A percentile compares a stretch with the other conserved stretches of the same genome.
These are phyloP conservation scores for Saccopteryx leptura DNA, from an alignment of 2,113 vertebrate species.

Conservation along the genomic window DNA sequence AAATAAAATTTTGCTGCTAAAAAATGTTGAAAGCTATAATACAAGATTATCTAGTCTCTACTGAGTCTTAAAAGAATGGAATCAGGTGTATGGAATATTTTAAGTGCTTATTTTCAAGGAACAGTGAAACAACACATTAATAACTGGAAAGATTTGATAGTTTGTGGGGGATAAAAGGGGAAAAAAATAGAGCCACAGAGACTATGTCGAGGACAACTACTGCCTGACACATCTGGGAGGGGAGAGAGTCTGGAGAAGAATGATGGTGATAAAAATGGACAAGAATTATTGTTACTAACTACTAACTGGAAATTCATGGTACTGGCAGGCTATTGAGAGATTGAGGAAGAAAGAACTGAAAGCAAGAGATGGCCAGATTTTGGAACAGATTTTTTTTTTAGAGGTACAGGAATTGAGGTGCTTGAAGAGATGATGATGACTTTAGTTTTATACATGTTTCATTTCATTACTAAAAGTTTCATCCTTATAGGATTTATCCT, in stretches of 20 bases:
- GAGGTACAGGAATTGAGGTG: neutral
- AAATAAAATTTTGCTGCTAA: constrained; percentile 47
- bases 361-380: neutral
- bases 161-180: neutral
- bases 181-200: neutral
- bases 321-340: neutral
- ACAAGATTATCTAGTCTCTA: neutral
- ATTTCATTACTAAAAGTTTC: neutral
- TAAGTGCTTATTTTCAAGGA: constrained; percentile 11
- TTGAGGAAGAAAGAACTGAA: neutral
- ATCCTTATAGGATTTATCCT: neutral
- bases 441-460: neutral
- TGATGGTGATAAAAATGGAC: neutral
- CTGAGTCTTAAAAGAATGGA: neutral
- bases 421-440: neutral
- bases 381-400: neutral
- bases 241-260: neutral
- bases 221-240: neutral
- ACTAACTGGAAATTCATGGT: neutral
- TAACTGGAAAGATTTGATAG: neutral
- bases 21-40: neutral
- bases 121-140: neutral
- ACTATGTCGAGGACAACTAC: neutral
- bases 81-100: neutral
- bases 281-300: neutral